Percentiles rank a stretch among this genome's conserved stretches.
phyloP scores from a whole-genome alignment of 2,888 invertebrate genomes.

The Hypomecis punctinalis region DNA sequence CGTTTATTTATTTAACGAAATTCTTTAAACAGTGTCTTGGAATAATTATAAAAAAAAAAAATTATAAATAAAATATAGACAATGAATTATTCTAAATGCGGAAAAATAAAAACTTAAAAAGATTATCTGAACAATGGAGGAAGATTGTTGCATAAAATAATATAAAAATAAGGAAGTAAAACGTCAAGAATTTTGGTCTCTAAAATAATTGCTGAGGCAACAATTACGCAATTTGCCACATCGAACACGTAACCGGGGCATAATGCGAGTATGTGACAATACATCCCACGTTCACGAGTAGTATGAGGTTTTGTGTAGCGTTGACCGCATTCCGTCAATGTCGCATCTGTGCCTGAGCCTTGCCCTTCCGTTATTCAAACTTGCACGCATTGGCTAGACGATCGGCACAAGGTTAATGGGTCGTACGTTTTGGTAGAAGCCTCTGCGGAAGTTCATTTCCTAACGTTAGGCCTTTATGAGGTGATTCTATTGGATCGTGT shows the following conservation, averaged over 20 bases:
- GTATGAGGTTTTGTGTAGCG: slow-evolving; percentile 50
- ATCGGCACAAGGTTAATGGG: slow-evolving; percentile 48
- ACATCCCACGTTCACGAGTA: slow-evolving; percentile 28
- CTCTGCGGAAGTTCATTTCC: slow-evolving; percentile 30
- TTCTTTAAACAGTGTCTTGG: too few species aligned
- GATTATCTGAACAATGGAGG: background rate
- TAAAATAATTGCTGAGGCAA: slow-evolving; percentile 4
- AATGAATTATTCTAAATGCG: background rate
- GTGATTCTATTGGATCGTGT: background rate
- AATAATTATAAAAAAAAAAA: too few species aligned
- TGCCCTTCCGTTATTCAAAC: slow-evolving; percentile 57
- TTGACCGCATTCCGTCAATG: slow-evolving; percentile 60
- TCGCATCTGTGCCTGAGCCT: slow-evolving; percentile 47
- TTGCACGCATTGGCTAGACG: slow-evolving; percentile 47
- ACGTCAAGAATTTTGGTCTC: background rate
- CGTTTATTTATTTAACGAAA: too few species aligned
- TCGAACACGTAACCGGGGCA: slow-evolving; percentile 40
- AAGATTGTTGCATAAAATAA: background rate
- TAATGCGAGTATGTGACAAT: slow-evolving; percentile 28
- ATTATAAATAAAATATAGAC: too few species aligned
- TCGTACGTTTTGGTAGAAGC: slow-evolving; percentile 33
- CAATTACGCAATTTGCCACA: slow-evolving; percentile 34
- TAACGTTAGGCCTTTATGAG: slow-evolving; percentile 4
- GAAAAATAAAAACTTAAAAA: background rate
- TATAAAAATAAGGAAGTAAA: slow-evolving; percentile 6